These are phyloP conservation scores for Tenebrio molitor DNA, from an alignment of 1,140 invertebrate species.

Conservation along the genomic window DNA sequence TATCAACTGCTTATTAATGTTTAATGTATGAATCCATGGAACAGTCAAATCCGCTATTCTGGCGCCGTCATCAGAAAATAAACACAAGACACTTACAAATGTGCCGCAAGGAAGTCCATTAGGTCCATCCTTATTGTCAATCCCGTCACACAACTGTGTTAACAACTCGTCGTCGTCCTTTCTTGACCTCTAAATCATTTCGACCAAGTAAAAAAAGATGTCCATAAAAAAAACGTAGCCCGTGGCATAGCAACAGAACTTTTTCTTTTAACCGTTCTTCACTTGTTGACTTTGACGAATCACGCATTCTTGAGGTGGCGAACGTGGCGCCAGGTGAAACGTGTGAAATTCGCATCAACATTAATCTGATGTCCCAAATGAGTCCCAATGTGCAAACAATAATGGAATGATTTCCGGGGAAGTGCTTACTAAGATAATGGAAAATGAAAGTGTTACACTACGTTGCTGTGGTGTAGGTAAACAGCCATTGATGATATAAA, in stretches of 20 bases:
- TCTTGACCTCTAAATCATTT: too few species aligned
- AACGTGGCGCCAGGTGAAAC: slow-evolving; percentile 18
- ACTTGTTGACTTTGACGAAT: slow-evolving; percentile 31
- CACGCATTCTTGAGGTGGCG: neutral
- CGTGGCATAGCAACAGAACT: neutral
- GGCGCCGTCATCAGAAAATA: neutral
- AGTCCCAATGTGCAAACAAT: too few species aligned
- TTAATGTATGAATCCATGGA: neutral
- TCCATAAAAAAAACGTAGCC: too few species aligned
- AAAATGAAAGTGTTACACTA: neutral
- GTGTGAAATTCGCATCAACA: neutral
- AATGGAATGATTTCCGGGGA: too few species aligned
- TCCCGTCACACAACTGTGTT: too few species aligned
- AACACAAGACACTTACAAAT: too few species aligned
- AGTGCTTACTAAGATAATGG: neutral
- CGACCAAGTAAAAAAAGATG: too few species aligned
- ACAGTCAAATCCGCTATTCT: neutral
- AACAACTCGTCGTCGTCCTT: too few species aligned
- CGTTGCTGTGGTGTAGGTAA: neutral
- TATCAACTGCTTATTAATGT: slow-evolving; percentile 9
- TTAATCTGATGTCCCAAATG: too few species aligned
- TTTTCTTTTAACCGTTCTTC: slow-evolving; percentile 1
- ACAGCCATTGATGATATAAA: slow-evolving; percentile 7
- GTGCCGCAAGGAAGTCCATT: too few species aligned
- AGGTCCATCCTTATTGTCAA: too few species aligned